Percentiles rank a stretch among this genome's conserved stretches.
These are phyloP conservation scores for Manis pentadactyla DNA, from an alignment of 2,797 vertebrate species.

Conservation along the genomic window DNA sequence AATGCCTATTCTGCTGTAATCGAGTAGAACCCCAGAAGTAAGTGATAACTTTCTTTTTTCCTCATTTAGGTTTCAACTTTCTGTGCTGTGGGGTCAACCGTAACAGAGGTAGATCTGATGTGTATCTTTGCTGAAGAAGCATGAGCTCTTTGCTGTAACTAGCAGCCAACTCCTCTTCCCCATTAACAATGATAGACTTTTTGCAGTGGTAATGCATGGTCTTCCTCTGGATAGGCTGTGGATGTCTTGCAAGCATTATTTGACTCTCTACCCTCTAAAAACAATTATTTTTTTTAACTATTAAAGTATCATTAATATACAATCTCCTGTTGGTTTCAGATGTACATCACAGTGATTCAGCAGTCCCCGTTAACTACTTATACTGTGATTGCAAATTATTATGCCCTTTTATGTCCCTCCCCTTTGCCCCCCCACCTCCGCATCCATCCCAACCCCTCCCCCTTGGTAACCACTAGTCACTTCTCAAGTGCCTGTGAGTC, in stretches of 20 bases:
- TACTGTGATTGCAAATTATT: too few relatives aligned
- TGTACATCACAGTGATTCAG: too few relatives aligned
- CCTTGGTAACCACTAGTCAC: too few relatives aligned
- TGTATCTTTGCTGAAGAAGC: slow-evolving; percentile 72
- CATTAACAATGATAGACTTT: neutral
- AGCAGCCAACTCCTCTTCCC: slow-evolving; percentile 51
- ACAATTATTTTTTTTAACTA: too few relatives aligned
- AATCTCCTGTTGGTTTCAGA: too few relatives aligned
- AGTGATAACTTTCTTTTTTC: slow-evolving; percentile 78
- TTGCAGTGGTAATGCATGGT: neutral
- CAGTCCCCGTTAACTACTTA: too few relatives aligned
- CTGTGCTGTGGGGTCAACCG: slow-evolving; percentile 82
- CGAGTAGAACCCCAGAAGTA: slow-evolving; percentile 50
- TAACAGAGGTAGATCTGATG: slow-evolving; percentile 83
- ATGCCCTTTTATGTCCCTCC: too few relatives aligned
- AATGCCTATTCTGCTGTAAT: slow-evolving; percentile 25
- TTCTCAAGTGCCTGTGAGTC: too few relatives aligned
- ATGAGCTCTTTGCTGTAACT: slow-evolving; percentile 76
- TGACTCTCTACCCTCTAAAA: neutral
- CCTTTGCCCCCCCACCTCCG: too few relatives aligned
- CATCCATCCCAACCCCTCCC: too few relatives aligned
- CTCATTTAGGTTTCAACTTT: slow-evolving; percentile 83
- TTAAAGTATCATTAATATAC: too few relatives aligned
- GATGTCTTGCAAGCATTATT: neutral
- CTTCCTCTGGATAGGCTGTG: slow-evolving; percentile 50